Evolutionary conservation across 2,888 invertebrate species (phyloP).

Genomic region (Synergus umbraculus): DNA sequence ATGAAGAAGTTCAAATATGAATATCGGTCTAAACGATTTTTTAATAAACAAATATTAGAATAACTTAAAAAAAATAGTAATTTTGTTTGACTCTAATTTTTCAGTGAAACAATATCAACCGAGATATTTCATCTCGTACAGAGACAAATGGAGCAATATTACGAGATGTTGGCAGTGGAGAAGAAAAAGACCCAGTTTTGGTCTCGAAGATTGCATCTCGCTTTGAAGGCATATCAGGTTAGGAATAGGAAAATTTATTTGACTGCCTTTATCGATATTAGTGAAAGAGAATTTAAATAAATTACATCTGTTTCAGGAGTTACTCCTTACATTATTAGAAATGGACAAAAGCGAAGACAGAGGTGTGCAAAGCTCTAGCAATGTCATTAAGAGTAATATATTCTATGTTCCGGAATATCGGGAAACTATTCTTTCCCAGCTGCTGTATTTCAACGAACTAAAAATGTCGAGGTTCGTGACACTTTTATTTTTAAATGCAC

Average conservation of each 20-base stretch:
- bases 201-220: conserved; percentile 92
- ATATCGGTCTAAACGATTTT: not conserved
- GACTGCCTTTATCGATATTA: not conserved
- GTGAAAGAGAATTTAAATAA: not conserved
- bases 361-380: conserved; percentile 87
- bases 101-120: conserved; percentile 94
- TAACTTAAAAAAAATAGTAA: not conserved
- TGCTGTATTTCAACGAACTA: conserved; percentile 90
- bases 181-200: conserved; percentile 91
- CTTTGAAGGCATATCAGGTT: conserved; percentile 84
- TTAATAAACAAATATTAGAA: not conserved
- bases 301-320: conserved; percentile 81
- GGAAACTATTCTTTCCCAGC: conserved; percentile 89
- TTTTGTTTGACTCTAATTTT: conserved; percentile 65
- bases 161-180: conserved; percentile 90
- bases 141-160: conserved; percentile 91
- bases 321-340: conserved; percentile 88
- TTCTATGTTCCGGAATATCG: conserved; percentile 97
- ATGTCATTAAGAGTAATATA: conserved; percentile 92
- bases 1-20: conserved; percentile 23
- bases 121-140: conserved; percentile 96
- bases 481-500: not conserved
- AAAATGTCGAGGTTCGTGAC: conserved; percentile 86
- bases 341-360: conserved; percentile 89
- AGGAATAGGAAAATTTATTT: conserved; percentile 48